These are phyloP conservation scores for Ispidina lecontei DNA, from an alignment of 2,797 vertebrate genomes.

Conservation along the genomic window DNA sequence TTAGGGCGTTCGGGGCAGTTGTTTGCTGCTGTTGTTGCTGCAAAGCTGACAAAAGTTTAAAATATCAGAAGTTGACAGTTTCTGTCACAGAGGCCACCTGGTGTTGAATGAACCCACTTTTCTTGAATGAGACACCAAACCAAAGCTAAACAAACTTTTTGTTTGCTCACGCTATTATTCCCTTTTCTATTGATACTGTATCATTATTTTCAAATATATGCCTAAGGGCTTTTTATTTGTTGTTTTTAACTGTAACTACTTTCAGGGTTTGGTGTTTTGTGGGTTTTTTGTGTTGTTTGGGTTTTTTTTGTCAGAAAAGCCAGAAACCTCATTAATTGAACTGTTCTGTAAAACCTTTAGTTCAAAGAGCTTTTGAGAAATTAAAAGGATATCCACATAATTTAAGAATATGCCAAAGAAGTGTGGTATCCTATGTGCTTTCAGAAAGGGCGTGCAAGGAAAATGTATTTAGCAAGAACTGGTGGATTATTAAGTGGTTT, in stretches of 20 bases:
- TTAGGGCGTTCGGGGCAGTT: neutral
- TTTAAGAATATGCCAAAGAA: neutral
- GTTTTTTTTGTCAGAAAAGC: neutral
- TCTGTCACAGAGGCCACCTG: neutral
- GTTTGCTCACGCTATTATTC: neutral
- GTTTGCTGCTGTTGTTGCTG: neutral
- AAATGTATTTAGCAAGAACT: constrained; percentile 74
- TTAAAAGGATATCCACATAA: neutral
- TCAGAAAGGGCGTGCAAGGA: constrained; percentile 47
- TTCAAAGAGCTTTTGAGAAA: constrained; percentile 2
- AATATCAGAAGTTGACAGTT: neutral
- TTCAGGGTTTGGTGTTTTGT: neutral
- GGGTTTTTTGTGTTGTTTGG: too few species aligned
- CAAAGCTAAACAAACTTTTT: neutral
- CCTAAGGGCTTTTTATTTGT: neutral
- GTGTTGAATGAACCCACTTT: neutral
- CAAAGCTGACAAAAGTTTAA: neutral
- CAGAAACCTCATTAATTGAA: neutral
- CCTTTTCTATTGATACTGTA: neutral
- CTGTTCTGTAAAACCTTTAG: neutral
- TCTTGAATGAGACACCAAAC: neutral
- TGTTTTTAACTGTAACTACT: neutral
- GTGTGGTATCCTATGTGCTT: constrained; percentile 16
- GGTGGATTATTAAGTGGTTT: constrained; percentile 79
- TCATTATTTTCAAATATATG: neutral